Conservation (phyloP, 2,888 invertebrate genomes). For the Mellilla xanthometata region DNA sequence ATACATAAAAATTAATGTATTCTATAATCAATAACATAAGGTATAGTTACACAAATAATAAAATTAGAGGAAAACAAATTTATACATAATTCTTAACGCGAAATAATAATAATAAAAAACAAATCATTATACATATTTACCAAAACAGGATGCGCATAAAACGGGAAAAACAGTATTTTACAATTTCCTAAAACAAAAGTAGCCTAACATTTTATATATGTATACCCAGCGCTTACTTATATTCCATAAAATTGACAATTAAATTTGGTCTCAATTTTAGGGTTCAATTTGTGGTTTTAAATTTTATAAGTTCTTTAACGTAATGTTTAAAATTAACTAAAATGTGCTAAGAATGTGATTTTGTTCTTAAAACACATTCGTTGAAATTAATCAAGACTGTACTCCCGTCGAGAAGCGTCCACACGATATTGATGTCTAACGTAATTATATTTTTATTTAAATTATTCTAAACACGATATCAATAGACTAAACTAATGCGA, state of each 20-base stretch:
- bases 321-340: conserved; percentile 20
- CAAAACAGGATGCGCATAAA: conserved; percentile 73
- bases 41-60: conserved; percentile 81
- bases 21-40: conserved; percentile 82
- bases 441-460: conserved; percentile 21
- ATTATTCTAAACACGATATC: conserved; percentile 31
- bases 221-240: conserved; percentile 53
- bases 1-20: conserved; percentile 82
- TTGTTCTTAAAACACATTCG: conserved; percentile 18
- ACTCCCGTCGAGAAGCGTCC: neutral
- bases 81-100: conserved; percentile 80
- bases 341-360: conserved; percentile 20
- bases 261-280: conserved; percentile 75
- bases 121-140: conserved; percentile 75
- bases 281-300: conserved; percentile 37
- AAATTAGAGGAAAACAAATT: conserved; percentile 81
- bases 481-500: conserved; percentile 33
- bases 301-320: neutral
- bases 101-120: conserved; percentile 70
- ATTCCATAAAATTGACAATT: conserved; percentile 49
- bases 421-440: conserved; percentile 5
- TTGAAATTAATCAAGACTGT: conserved; percentile 12
- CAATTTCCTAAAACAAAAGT: conserved; percentile 71
- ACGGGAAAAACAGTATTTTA: conserved; percentile 74
- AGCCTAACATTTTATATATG: conserved; percentile 45